Evolutionary conservation across 2,797 vertebrate genomes (phyloP), one percentile per base, ranked within the genome.

Genomic region (Micropoecilia bifurca): DNA sequence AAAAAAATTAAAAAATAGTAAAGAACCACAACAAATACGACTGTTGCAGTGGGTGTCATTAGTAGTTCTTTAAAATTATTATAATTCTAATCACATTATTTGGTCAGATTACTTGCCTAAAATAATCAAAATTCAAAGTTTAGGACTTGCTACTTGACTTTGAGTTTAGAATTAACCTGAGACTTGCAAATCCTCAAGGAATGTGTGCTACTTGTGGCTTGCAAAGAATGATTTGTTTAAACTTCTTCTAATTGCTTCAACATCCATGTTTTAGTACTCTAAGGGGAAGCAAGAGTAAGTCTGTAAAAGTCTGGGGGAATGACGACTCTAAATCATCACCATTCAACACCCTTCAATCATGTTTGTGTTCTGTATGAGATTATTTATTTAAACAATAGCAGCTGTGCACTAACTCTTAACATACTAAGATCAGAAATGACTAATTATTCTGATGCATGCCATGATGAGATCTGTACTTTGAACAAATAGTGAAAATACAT

Each of bases 161-260:
- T 59, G 55, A 59, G 25, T 57, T 28, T 57, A 57, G 10, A 28
- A 57, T 28, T 57, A 12, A 57, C 55, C 13, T 28, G 53, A n/a
- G 53, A 57, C 53, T 57, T 28, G 55, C 53, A 57, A 13, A 4
- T 59, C n/a, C 55, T 30, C n/a, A 30, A 13, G n/a, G 12, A 28
- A 59, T 13, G 12, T 59, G 55, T 28, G n/a, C 28, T 28, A 59
- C 55, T 30, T 59, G 55, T 28, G n/a, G n/a, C 3, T 59, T 59
- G 3, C 55, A 59, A 59, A 59, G n/a, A 59, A 28, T 30, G 55
- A 30, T 28, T 59, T 28, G n/a, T 28, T 59, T 59, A n/a, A 12
- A n/a, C 53, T n/a, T 59, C n/a, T 59, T 28, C n/a, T 59, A 59
- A 59, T 59, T 59, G 55, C 55, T 28, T 30, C n/a, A 59, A 59